Conservation (phyloP, 2,888 invertebrate genomes). For the Villa cingulata region DNA sequence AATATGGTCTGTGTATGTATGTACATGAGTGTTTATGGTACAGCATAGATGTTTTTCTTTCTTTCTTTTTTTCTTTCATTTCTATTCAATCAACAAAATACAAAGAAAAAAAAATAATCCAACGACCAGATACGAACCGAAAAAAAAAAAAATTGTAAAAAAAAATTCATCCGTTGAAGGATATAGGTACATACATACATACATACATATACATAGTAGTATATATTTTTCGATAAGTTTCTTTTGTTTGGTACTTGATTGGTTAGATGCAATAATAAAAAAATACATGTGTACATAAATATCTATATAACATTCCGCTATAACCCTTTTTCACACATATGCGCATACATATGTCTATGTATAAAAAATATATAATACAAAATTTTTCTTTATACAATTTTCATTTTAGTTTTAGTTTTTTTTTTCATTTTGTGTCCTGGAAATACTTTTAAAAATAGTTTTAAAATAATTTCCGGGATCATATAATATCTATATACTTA, state of each 20-base stretch:
- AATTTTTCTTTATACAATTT: too few relatives aligned
- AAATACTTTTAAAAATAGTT: too few relatives aligned
- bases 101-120: conserved; percentile 1
- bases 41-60: not conserved
- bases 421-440: too few relatives aligned
- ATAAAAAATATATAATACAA: too few relatives aligned
- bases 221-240: conserved; percentile 9
- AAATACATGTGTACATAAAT: too few relatives aligned
- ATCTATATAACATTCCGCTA: not conserved
- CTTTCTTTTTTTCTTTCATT: not conserved
- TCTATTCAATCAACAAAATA: not conserved
- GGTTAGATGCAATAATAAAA: conserved; percentile 1
- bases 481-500: too few relatives aligned
- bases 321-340: not conserved
- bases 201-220: too few relatives aligned
- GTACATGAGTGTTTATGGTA: not conserved
- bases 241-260: conserved; percentile 8
- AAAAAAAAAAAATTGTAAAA: not conserved
- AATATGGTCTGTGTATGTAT: not conserved
- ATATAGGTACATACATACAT: too few relatives aligned
- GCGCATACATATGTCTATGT: too few relatives aligned
- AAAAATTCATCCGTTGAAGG: conserved; percentile 1
- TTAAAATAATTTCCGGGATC: too few relatives aligned
- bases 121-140: not conserved
- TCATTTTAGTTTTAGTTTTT: too few relatives aligned